Base-by-base conservation (phyloP, 2,797 vertebrate genomes). In the Muscicapa comitata region DNA sequence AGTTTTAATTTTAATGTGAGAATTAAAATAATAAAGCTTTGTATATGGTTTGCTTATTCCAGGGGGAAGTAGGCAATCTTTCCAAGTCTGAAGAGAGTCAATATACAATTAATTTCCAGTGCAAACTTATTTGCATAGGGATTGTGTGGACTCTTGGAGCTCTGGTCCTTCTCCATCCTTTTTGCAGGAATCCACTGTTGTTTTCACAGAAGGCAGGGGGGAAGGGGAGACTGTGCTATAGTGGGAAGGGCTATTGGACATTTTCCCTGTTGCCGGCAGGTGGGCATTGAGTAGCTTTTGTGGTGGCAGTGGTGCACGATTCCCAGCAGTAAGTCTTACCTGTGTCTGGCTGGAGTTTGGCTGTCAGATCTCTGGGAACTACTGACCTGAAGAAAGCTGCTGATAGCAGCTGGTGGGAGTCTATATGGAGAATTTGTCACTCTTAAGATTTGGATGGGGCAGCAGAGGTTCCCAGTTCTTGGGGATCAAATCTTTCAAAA, bases 1-100 rank as follows among this genome's bases (percentile, higher is more conserved):
- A 55, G 25, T 75, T 83, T 88, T 80, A 55, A 38, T 78, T 96
- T 86, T 88, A 96, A 86, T 40, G 67, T 21, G 70, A 88, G 8
- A 78, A 86, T 95, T 95, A 78, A 72, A 94, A 92, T 70, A 65
- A 43, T 66, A 72, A 90, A 91, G 87, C 72, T 80, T 90, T 84
- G n/a, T 59, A 31, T 72, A 21, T 4, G 5, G 37, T 66, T 72
- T 84, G 63, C 16, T 53, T 78, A 73, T 93, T 94, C 59, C 35
- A 33, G 45, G 87, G 93, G 87, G 91, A 94, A 94, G 62, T 45
- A 92, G 83, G 53, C 78, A 51, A 25, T 72, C 81, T 68, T 77
- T 68, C n/a, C 42, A 67, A 62, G 72, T 40, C 70, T 66, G 48
- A 72, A 59, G 21, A 48, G 35, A 71, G 29, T 40, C 72, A 87